Evolutionary conservation across 2,113 vertebrate genomes (phyloP).

Genomic region (Leucoraja erinaceus): DNA sequence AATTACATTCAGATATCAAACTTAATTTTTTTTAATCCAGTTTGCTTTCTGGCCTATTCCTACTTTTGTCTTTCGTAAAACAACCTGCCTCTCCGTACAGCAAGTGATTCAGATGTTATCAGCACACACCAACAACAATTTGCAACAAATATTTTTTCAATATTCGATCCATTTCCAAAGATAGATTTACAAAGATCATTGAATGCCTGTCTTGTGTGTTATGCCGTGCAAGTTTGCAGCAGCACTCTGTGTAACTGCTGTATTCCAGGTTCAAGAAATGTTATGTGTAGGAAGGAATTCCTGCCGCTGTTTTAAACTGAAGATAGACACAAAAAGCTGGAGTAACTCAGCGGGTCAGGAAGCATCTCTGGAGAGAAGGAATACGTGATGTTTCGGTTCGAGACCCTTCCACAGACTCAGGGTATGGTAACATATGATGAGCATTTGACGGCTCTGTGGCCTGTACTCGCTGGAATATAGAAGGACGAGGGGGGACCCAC

Average conservation of each 20-base stretch:
- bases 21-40: too few species aligned
- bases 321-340: too few species aligned
- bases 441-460: too few species aligned
- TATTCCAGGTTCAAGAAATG: background rate
- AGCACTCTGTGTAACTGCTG: background rate
- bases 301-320: too few species aligned
- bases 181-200: background rate
- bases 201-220: background rate
- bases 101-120: background rate
- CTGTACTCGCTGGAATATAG: too few species aligned
- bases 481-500: too few species aligned
- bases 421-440: too few species aligned
- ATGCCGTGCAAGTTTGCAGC: background rate
- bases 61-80: background rate
- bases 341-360: too few species aligned
- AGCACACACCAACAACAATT: background rate
- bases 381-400: too few species aligned
- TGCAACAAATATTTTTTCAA: background rate
- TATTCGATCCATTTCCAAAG: background rate
- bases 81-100: background rate
- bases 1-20: background rate
- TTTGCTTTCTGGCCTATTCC: background rate
- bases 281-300: background rate
- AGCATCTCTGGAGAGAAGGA: too few species aligned
- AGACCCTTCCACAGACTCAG: too few species aligned